Percentiles rank a stretch among this genome's conserved stretches.
phyloP scores from a whole-genome alignment of 2,113 vertebrate species.

The Romanogobio albipinnatus region DNA sequence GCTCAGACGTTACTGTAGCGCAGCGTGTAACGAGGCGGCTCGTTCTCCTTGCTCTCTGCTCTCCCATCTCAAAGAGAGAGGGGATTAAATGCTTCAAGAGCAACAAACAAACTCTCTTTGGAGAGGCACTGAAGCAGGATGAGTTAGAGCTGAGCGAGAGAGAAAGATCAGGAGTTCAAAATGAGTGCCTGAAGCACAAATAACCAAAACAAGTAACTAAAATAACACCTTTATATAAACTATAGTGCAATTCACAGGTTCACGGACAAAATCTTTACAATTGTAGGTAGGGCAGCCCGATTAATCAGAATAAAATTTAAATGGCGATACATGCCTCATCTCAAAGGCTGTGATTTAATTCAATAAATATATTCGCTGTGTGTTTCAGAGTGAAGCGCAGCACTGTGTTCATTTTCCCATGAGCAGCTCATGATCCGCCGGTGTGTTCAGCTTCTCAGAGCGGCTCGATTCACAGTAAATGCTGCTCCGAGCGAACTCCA shows the following conservation, averaged over 20 bases:
- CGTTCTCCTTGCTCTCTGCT: constrained; percentile 18
- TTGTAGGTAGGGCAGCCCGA: background rate
- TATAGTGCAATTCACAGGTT: background rate
- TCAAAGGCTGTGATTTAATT: too few species aligned
- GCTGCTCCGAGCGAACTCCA: too few species aligned
- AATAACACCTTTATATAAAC: constrained; percentile 2
- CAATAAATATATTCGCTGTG: too few species aligned
- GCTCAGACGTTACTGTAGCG: constrained; percentile 19
- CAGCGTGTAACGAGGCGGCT: background rate
- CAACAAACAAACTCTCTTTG: constrained; percentile 45
- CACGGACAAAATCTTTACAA: background rate
- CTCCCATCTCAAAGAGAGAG: constrained; percentile 19
- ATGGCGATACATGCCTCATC: too few species aligned
- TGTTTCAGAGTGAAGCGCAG: too few species aligned
- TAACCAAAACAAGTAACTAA: background rate
- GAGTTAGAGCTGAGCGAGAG: background rate
- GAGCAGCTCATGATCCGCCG: too few species aligned
- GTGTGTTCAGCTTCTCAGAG: too few species aligned
- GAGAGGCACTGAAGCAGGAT: constrained; percentile 30
- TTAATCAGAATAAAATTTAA: background rate
- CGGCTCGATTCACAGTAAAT: too few species aligned
- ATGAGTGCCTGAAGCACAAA: background rate
- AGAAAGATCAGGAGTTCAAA: constrained; percentile 19
- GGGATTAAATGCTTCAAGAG: constrained; percentile 48
- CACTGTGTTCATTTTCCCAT: too few species aligned